phyloP scores from a whole-genome alignment of 37 sponge, comb jelly and placozoan species.

The Ianthella basta region DNA sequence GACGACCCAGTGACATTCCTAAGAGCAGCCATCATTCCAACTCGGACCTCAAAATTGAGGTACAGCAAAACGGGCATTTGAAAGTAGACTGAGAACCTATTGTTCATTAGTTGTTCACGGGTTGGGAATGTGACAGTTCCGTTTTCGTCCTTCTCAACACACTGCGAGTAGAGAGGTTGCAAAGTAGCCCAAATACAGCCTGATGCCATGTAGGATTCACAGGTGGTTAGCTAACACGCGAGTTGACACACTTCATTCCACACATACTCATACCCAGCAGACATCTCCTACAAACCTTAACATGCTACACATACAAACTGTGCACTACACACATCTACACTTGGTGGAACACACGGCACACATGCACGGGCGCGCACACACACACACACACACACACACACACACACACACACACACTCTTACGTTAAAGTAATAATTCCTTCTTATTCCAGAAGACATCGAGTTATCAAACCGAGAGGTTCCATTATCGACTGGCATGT shows the following conservation, averaged over 20 bases:
- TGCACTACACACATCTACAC: neutral
- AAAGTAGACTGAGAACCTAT: conserved; percentile 47
- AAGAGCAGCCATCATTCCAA: conserved; percentile 31
- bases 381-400: conserved; percentile 34
- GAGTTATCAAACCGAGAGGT: neutral
- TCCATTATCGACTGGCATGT: neutral
- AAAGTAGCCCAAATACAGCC: neutral
- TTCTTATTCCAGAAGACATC: neutral
- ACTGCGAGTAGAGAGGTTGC: neutral
- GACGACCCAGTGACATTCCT: no score
- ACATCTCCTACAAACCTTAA: neutral
- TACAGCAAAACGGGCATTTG: conserved; percentile 68
- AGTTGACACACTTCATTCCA: neutral
- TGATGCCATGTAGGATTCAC: no score
- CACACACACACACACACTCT: neutral
- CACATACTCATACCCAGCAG: neutral
- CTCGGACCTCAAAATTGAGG: conserved; percentile 49
- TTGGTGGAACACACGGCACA: neutral
- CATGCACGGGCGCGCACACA: neutral
- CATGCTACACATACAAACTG: neutral
- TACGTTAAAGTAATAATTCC: conserved; percentile 11
- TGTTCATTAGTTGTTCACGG: neutral
- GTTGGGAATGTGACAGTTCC: neutral
- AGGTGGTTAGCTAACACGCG: no score
- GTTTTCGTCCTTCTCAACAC: conserved; percentile 33